Conservation (phyloP, 2,888 invertebrate species). For the Thecocarcelia acutangulata region DNA sequence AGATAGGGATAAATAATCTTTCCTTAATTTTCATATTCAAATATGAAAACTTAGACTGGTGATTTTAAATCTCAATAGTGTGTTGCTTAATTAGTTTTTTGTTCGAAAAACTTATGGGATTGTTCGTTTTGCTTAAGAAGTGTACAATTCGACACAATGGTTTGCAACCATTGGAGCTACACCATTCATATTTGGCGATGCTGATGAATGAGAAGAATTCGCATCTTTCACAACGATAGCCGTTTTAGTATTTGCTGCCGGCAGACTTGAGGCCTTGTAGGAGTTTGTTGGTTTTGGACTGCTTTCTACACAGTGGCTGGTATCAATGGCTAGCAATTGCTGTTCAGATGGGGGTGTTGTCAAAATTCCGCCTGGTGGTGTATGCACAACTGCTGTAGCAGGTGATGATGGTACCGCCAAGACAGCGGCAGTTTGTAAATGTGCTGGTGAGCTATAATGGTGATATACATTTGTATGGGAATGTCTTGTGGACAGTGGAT, state of each 20-base stretch:
- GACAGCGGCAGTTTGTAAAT: conserved; percentile 41
- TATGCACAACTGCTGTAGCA: conserved; percentile 30
- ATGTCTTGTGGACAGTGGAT: conserved; percentile 39
- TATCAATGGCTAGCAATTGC: conserved; percentile 66
- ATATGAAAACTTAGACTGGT: conserved; percentile 29
- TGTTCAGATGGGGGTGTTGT: conserved; percentile 40
- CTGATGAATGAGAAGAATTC: conserved; percentile 6
- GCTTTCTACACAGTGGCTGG: conserved; percentile 38
- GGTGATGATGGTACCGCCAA: conserved; percentile 46
- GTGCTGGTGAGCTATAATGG: conserved; percentile 46
- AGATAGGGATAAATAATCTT: conserved; percentile 43
- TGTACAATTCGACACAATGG: conserved; percentile 77
- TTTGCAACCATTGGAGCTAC: conserved; percentile 66
- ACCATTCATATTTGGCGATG: conserved; percentile 48
- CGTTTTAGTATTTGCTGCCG: conserved; percentile 14
- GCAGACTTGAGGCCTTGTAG: conserved; percentile 5
- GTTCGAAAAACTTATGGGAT: too few relatives aligned
- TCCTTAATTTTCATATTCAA: conserved; percentile 6
- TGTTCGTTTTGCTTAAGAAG: conserved; percentile 63
- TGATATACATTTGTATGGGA: conserved; percentile 42
- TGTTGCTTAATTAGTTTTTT: too few relatives aligned
- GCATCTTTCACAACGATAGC: conserved; percentile 35
- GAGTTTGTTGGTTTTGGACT: conserved; percentile 45
- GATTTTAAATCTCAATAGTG: conserved; percentile 41
- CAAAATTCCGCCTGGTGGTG: conserved; percentile 17